phyloP scores from a whole-genome alignment of 1,140 invertebrate genomes.

The Grapholita molesta region DNA sequence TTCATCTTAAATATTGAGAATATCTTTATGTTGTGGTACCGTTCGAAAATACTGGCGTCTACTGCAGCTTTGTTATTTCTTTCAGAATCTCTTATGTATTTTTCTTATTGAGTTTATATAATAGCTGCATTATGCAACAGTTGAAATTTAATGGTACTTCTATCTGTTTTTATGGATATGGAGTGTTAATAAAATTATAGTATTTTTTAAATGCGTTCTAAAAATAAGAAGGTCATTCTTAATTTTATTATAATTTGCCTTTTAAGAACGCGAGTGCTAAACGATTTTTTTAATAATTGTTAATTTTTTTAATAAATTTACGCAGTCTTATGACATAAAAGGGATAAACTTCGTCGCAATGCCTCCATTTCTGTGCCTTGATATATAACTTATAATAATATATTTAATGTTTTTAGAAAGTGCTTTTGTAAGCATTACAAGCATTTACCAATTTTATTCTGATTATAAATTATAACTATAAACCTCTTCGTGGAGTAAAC shows the following conservation, averaged over 20 bases:
- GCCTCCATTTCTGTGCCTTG: background rate
- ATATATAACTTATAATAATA: background rate
- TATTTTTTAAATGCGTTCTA: too few species aligned
- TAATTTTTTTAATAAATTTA: background rate
- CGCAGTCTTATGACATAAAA: background rate
- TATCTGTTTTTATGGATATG: background rate
- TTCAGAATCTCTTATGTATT: background rate
- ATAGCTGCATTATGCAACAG: background rate
- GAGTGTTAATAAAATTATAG: too few species aligned
- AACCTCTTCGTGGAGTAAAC: background rate
- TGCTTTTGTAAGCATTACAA: background rate
- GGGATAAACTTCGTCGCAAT: background rate
- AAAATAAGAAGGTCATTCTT: too few species aligned
- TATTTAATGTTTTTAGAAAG: background rate
- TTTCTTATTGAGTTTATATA: background rate
- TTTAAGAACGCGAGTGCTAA: too few species aligned
- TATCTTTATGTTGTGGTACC: background rate
- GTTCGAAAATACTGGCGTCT: background rate
- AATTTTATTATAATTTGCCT: too few species aligned
- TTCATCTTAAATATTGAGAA: background rate
- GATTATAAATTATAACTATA: too few species aligned
- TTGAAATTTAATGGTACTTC: background rate
- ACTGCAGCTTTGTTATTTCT: background rate
- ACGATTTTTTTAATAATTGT: background rate
- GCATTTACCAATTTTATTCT: background rate